These are phyloP conservation scores for Oncorhynchus kisutch DNA, from an alignment of 2,113 vertebrate species.

Conservation along the genomic window DNA sequence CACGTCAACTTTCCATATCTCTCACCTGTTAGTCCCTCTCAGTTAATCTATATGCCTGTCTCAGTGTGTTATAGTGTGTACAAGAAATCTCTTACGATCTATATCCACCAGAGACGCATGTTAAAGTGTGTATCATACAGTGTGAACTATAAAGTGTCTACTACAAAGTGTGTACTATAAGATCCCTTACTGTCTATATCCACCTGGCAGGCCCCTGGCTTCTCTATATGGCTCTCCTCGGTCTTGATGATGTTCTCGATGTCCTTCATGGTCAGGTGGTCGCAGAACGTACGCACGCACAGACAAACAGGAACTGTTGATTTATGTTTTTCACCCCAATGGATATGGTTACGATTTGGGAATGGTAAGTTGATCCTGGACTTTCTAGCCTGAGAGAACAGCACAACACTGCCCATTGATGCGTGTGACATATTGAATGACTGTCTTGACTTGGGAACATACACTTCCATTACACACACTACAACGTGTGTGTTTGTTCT, in stretches of 20 bases:
- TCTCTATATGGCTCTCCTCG: slow-evolving; percentile 95
- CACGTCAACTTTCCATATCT: too few species aligned
- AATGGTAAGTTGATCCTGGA: background rate
- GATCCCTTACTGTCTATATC: slow-evolving; percentile 95
- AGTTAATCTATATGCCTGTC: background rate
- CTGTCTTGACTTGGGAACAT: background rate
- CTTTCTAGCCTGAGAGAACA: background rate
- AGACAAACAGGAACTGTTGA: background rate
- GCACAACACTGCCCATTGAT: too few species aligned
- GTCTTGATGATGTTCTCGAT: slow-evolving; percentile 99
- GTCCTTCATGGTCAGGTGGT: slow-evolving; percentile 98
- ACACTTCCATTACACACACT: too few species aligned
- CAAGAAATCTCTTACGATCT: background rate
- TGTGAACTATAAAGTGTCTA: background rate
- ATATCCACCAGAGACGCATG: background rate
- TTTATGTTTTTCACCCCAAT: background rate
- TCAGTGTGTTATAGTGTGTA: background rate
- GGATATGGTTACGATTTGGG: background rate
- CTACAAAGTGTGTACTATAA: background rate
- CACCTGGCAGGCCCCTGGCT: slow-evolving; percentile 87
- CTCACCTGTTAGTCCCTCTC: too few species aligned
- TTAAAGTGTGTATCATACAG: background rate
- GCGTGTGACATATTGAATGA: background rate
- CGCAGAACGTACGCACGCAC: slow-evolving; percentile 84
- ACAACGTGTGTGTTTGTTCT: too few species aligned